Evolutionary conservation across 1,140 invertebrate genomes (phyloP), one percentile per base, ranked within the genome.

Genomic region (Helicoverpa zea): DNA sequence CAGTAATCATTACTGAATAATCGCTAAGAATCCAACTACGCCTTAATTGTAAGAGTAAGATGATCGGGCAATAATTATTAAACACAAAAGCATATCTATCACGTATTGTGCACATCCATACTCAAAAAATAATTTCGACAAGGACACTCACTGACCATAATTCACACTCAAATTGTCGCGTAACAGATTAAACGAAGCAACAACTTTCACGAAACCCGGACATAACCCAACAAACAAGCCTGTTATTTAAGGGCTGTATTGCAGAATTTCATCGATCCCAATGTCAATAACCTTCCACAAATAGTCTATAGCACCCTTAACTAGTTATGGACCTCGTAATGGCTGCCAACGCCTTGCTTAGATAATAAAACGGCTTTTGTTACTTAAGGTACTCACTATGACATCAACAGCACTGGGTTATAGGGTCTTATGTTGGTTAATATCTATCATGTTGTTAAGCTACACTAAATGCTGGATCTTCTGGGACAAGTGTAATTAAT

Each of bases 281-380:
- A 59, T 10, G 72, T 47, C 72, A 74, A 59, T 43, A 59, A 74
- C 72, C 54, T 74, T 58, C 52, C 23, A 49, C 30, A 74, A 74
- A 74, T 74, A 74, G 72, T 59, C 72, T 35, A 49, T n/a, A 66
- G 63, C 51, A 79, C 64, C 77, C 66, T 72, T 30, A 79, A 80
- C 54, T 61, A 80, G 68, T 80, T 73, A 80, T 51, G 66, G 78
- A 47, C 59, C 14, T 82, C 82, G 76, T 85, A 88, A 89, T 72
- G 85, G 70, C 80, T 70, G 83, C 83, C 79, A 79, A 70, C 81
- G 81, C 76, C 84, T 86, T 81, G 74, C 82, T 64, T 63, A 82
- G 83, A 85, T 85, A 88, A 87, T 88, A 88, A 90, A 88, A 88
- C 83, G 81, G 83, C 83, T 86, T 89, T 87, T 84, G 84, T 87